phyloP scores from a whole-genome alignment of 2,888 invertebrate genomes.

The Dryobota labecula region DNA sequence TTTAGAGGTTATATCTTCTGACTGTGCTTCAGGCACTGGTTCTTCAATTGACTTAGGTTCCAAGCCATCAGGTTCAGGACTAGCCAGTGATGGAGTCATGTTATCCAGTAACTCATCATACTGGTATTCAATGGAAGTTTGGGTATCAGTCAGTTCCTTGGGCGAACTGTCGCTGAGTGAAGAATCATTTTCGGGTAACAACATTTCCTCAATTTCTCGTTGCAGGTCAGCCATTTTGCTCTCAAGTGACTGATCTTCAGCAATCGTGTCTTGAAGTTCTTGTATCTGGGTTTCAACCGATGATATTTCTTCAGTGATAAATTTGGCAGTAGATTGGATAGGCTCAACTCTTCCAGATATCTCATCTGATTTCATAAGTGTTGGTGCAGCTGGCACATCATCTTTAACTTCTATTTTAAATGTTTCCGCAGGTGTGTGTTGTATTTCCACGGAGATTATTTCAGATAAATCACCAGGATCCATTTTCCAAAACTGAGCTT shows the following conservation, averaged over 20 bases:
- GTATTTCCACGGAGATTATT: slow-evolving; percentile 75
- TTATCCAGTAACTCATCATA: slow-evolving; percentile 80
- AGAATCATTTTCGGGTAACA: slow-evolving; percentile 86
- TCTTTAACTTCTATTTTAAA: slow-evolving; percentile 51
- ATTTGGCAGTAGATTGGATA: slow-evolving; percentile 46
- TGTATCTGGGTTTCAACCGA: slow-evolving; percentile 59
- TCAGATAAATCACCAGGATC: slow-evolving; percentile 79
- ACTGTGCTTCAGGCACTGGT: slow-evolving; percentile 11
- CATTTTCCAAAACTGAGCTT: slow-evolving; percentile 87
- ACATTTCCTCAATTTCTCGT: slow-evolving; percentile 88
- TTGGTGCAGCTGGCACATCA: slow-evolving; percentile 23
- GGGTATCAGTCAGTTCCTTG: slow-evolving; percentile 78
- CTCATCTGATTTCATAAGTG: slow-evolving; percentile 25
- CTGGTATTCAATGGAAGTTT: slow-evolving; percentile 78
- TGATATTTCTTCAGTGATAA: slow-evolving; percentile 67
- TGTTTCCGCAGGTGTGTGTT: slow-evolving; percentile 57
- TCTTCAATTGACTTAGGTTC: slow-evolving; percentile 54
- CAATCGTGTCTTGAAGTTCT: slow-evolving; percentile 70
- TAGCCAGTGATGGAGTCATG: slow-evolving; percentile 80
- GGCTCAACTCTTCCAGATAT: slow-evolving; percentile 29
- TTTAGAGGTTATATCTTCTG: slow-evolving; percentile 50
- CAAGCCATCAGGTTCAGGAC: slow-evolving; percentile 79
- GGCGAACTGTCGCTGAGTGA: slow-evolving; percentile 82
- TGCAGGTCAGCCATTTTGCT: slow-evolving; percentile 88
- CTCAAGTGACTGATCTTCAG: slow-evolving; percentile 85